phyloP scores from a whole-genome alignment of 2,797 vertebrate species.

The Enteromius radiatus region DNA sequence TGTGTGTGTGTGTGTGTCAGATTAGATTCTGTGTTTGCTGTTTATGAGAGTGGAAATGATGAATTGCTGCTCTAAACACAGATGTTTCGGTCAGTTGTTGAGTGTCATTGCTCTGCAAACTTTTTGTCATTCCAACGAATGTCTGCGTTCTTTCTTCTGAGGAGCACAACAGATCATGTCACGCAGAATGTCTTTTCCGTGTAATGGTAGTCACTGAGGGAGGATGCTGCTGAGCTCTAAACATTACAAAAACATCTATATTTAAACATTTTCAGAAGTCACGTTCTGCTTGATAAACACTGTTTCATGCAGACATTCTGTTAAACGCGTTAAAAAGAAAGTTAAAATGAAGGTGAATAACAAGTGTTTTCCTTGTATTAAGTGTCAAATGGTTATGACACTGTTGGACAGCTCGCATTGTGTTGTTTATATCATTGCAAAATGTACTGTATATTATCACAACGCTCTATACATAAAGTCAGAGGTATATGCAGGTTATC shows the following conservation, averaged over 20 bases:
- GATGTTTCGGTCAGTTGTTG: background rate
- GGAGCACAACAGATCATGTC: background rate
- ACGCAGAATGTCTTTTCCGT: background rate
- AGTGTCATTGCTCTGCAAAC: background rate
- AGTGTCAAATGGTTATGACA: slow-evolving; percentile 62
- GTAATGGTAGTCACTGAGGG: background rate
- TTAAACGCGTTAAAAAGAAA: background rate
- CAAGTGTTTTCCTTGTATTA: slow-evolving; percentile 65
- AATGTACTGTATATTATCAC: background rate
- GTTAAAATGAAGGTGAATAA: background rate
- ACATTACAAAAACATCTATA: background rate
- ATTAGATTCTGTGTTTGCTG: slow-evolving; percentile 33
- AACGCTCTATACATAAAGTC: background rate
- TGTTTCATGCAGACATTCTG: background rate
- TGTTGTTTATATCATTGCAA: slow-evolving; percentile 52
- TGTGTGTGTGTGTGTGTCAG: background rate
- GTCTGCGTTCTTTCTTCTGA: background rate
- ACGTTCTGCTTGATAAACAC: background rate
- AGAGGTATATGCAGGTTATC: background rate
- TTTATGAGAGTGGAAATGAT: slow-evolving; percentile 57
- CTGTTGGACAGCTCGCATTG: slow-evolving; percentile 42
- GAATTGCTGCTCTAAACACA: background rate
- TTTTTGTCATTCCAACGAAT: background rate
- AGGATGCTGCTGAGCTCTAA: background rate
- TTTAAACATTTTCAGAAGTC: background rate